Percentiles rank a stretch among this genome's conserved stretches.
Evolutionary conservation across 1,140 invertebrate species (phyloP).

Genomic region (Bacillus rossius): DNA sequence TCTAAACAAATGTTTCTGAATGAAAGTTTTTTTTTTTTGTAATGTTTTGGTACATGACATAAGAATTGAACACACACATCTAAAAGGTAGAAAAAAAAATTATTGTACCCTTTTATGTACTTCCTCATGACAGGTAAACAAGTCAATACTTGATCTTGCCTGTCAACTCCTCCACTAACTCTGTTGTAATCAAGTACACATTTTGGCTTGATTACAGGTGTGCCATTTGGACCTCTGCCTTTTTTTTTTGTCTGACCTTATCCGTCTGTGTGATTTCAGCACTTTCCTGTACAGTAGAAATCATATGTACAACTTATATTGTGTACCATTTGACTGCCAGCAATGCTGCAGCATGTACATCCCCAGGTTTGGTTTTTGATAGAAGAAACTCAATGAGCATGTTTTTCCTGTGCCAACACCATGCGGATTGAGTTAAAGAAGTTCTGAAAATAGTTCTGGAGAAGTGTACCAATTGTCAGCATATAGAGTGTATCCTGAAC

Average conservation of each 20-base stretch:
- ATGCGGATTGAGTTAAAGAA: slow-evolving; percentile 13
- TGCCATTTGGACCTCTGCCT: slow-evolving; percentile 6
- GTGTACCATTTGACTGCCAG: slow-evolving; percentile 19
- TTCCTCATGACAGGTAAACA: slow-evolving; percentile 21
- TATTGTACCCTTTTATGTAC: slow-evolving; percentile 18
- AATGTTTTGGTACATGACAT: slow-evolving; percentile 12
- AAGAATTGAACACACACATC: slow-evolving; percentile 17
- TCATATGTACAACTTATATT: slow-evolving; percentile 19
- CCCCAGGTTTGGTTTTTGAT: slow-evolving; percentile 12
- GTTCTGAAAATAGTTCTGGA: slow-evolving; percentile 18
- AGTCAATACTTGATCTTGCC: slow-evolving; percentile 13
- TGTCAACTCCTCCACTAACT: slow-evolving; percentile 11
- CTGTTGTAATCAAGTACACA: slow-evolving; percentile 20
- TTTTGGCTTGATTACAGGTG: slow-evolving; percentile 10
- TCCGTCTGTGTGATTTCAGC: background rate
- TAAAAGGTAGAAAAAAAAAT: slow-evolving; percentile 19
- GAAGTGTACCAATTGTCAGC: slow-evolving; percentile 19
- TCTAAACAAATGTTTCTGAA: slow-evolving; percentile 15
- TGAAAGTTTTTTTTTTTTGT: slow-evolving; percentile 11
- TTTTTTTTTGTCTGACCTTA: slow-evolving; percentile 10
- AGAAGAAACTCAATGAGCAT: slow-evolving; percentile 19
- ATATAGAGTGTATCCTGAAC: slow-evolving; percentile 11
- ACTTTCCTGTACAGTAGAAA: slow-evolving; percentile 17
- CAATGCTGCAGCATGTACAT: slow-evolving; percentile 10
- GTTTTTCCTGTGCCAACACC: slow-evolving; percentile 23